Base-by-base conservation (phyloP, 2,888 invertebrate genomes). In the Andrena camellia region DNA sequence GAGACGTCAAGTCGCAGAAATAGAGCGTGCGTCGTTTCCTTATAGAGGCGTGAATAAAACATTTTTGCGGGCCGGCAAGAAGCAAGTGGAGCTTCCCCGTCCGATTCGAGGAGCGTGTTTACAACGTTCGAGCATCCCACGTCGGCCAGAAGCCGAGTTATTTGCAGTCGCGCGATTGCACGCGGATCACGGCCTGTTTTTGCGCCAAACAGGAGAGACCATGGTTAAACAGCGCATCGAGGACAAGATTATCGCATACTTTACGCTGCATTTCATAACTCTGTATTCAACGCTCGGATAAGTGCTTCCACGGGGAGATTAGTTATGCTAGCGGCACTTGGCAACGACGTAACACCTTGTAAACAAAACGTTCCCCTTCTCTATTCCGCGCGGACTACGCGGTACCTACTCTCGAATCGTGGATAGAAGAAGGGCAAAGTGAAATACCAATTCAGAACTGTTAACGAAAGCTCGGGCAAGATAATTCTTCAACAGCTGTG, bases 91-190 rank as follows among this genome's bases (percentile, higher is more conserved):
- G 66, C 62, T 68, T 68, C 76, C 82, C 23, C 57, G 80, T 71
- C 75, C 87, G 80, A 82, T 78, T 72, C 75, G 72, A 86, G 75
- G 62, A 78, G 75, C 80, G 72, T 88, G 88, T 85, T 88, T 88
- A 88, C 78, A 79, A 74, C 70, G 57, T 74, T 74, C 68, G 64
- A 66, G 67, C 84, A 69, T 84, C 83, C 81, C 80, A 71, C 79
- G 78, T 78, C 85, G 80, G 83, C 81, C 77, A 82, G 81, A 79
- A 78, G 70, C 80, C 80, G 83, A 88, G 88, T 86, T 88, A 88
- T 88, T 88, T 88, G 81, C 88, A 88, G 88, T 88, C 83, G 71
- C 70, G 80, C 88, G 80, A 86, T 88, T 83, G 88, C 86, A 82
- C 68, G 74, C 83, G 83, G 83, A 88, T 83, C 86, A 78, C 78